Evolutionary conservation across 1,140 invertebrate genomes (phyloP).

Genomic region (Drosophila nannoptera): DNA sequence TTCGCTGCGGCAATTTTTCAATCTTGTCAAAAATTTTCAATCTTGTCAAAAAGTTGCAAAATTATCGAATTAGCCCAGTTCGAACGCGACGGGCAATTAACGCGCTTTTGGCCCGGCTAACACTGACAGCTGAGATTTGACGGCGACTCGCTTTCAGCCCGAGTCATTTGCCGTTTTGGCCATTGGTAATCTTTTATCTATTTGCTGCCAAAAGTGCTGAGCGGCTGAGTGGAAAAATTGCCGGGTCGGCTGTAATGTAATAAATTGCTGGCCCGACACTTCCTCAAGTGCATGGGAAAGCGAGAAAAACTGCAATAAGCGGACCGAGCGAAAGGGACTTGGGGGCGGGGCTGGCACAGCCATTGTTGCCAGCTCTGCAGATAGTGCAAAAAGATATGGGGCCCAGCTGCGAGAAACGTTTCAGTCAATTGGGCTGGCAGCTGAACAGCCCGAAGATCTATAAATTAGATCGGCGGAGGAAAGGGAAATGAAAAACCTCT

Average conservation of each 20-base stretch:
- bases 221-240: conserved; percentile 21
- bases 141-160: conserved; percentile 48
- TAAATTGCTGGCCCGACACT: conserved; percentile 44
- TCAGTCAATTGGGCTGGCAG: conserved; percentile 52
- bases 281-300: conserved; percentile 63
- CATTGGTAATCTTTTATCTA: conserved; percentile 3
- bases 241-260: conserved; percentile 18
- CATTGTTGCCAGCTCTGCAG: conserved; percentile 37
- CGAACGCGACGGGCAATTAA: conserved; percentile 50
- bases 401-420: conserved; percentile 26
- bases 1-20: conserved; percentile 23
- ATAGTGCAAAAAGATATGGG: conserved; percentile 28
- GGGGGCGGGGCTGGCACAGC: neutral
- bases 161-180: conserved; percentile 31
- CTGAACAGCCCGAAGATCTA: conserved; percentile 10
- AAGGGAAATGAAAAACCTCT: conserved; percentile 3
- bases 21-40: conserved; percentile 46
- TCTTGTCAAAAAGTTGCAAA: conserved; percentile 57
- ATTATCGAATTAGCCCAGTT: conserved; percentile 57
- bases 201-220: conserved; percentile 5
- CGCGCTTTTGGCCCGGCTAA: conserved; percentile 41
- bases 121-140: conserved; percentile 41
- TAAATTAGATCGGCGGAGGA: conserved; percentile 17
- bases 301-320: conserved; percentile 48
- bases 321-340: conserved; percentile 10